Evolutionary conservation across 2,888 invertebrate genomes (phyloP).

Genomic region (Amphimallon solstitiale): DNA sequence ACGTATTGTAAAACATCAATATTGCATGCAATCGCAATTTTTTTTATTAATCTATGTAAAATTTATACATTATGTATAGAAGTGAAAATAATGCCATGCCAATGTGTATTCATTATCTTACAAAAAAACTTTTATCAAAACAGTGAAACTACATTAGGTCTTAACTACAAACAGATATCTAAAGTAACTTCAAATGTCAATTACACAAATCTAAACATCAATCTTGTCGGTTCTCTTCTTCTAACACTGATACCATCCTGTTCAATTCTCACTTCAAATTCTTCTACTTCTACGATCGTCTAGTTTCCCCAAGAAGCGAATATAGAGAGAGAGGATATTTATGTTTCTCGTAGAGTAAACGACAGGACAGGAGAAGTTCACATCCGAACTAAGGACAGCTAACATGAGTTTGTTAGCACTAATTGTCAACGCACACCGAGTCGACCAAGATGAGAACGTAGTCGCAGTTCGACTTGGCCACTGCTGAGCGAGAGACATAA

Average conservation of each 20-base stretch:
- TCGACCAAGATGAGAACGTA: background rate
- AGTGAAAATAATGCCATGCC: too few relatives aligned
- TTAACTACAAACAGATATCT: background rate
- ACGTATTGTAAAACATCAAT: too few relatives aligned
- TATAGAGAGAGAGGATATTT: constrained; percentile 25
- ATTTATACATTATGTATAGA: too few relatives aligned
- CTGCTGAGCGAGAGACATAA: background rate
- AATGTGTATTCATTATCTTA: too few relatives aligned
- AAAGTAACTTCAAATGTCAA: background rate
- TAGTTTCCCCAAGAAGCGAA: background rate
- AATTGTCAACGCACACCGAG: constrained; percentile 39
- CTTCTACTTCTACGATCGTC: background rate
- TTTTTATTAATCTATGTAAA: too few relatives aligned
- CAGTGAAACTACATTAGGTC: background rate
- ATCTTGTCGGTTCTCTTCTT: constrained; percentile 29
- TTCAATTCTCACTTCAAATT: background rate
- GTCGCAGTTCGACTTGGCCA: background rate
- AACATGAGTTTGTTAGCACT: constrained; percentile 43
- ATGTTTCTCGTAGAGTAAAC: constrained; percentile 35
- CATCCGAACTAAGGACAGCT: constrained; percentile 32
- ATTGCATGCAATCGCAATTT: too few relatives aligned
- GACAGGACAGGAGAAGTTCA: constrained; percentile 34
- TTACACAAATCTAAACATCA: constrained; percentile 7
- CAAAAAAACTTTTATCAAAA: too few relatives aligned
- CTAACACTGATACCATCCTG: background rate